Evolutionary conservation across 2,888 invertebrate species (phyloP), one percentile per base, ranked within the genome.

Genomic region (Siphonodentalium dalli): DNA sequence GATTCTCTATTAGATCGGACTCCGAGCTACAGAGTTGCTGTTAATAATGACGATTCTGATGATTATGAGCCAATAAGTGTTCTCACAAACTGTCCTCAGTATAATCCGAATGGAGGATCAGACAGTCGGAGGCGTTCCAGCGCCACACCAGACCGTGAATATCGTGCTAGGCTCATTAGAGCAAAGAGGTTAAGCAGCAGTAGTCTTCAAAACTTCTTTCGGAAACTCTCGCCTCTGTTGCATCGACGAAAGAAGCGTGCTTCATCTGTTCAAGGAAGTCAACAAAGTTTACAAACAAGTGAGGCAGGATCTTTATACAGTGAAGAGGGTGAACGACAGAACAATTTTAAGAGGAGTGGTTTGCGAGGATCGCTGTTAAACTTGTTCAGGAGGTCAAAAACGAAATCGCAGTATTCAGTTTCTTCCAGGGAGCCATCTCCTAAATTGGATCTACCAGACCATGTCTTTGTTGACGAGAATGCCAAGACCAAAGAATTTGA

Each of bases 201-300:
- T 13, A 75, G 75, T 58, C 74, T 78, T 44, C 68, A 72, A 18
- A 78, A 73, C 51, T 77, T 78, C 62, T 74, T 78, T 54, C 65
- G 69, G 40, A 66, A 69, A 35, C 61, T 74, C 46, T 75, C 74
- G 3, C 77, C 74, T 3, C 64, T 63, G 26, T 45, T 71, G 20
- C 55, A 58, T 6, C 49, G 72, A n/a, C 61, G 62, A 42, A 62
- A 61, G 31, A 69, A 65, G 45, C 66, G 67, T 35, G 63, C 68
- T 15, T 58, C 60, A 27, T 59, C 68, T 7, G 68, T 69, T 20
- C 63, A 54, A 20, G 65, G 68, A 18, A 74, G 73, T 42, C 63
- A 72, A 7, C 65, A 65, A 33, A 72, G 72, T 54, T 56, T 71
- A 52, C 55, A 61, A 13, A 58, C 56, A 3, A 58, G 63, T 40